These are phyloP conservation scores for Molossus molossus DNA, from an alignment of 2,797 vertebrate species.

Conservation along the genomic window DNA sequence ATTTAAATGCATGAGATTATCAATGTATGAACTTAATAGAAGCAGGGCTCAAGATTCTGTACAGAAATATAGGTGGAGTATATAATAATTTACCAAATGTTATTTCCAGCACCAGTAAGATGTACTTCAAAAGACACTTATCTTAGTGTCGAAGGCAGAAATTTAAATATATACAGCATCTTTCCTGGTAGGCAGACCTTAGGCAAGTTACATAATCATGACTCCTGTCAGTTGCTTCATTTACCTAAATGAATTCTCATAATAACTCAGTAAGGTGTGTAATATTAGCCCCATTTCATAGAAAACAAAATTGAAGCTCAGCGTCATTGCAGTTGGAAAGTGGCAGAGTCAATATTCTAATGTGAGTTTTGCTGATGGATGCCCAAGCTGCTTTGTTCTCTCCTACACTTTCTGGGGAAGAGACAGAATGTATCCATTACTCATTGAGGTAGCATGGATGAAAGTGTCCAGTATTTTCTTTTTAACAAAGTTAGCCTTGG, in stretches of 20 bases:
- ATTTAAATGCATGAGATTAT: neutral
- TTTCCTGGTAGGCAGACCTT: neutral
- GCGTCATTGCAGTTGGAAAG: neutral
- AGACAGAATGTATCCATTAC: neutral
- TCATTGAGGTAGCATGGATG: neutral
- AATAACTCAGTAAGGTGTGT: neutral
- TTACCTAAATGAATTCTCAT: conserved; percentile 46
- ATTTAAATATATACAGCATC: conserved; percentile 12
- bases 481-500: neutral
- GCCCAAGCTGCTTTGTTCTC: neutral
- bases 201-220: neutral
- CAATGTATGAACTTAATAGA: neutral
- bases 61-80: neutral
- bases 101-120: neutral
- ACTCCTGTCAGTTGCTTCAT: neutral
- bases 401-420: neutral
- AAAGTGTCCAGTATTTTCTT: neutral
- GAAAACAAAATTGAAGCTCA: conserved; percentile 42
- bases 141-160: conserved; percentile 21
- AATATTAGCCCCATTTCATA: neutral
- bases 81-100: neutral
- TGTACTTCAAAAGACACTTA: neutral
- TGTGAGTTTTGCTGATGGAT: neutral
- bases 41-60: neutral
- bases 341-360: neutral